Conservation (phyloP, 1,140 invertebrate genomes). For the Aphidius ervi region DNA sequence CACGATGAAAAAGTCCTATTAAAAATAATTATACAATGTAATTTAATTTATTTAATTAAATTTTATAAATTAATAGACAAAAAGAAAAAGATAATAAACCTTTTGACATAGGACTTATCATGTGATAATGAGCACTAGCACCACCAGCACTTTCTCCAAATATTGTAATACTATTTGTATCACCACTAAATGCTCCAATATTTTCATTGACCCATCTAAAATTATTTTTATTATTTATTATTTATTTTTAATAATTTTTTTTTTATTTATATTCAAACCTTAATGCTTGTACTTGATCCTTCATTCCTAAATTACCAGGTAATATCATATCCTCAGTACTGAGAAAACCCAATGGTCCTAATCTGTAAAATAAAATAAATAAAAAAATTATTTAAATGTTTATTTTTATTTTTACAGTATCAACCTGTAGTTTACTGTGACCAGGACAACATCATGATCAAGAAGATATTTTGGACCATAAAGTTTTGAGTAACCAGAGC, state of each 20-base stretch:
- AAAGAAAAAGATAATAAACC: conserved; percentile 43
- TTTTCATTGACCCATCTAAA: conserved; percentile 69
- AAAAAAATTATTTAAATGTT: background rate
- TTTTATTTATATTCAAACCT: too few species aligned
- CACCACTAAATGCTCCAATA: conserved; percentile 66
- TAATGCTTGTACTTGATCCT: conserved; percentile 69
- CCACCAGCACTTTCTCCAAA: conserved; percentile 74
- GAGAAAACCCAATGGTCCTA: conserved; percentile 66
- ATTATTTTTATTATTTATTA: too few species aligned
- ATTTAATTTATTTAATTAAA: background rate
- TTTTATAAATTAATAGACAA: background rate
- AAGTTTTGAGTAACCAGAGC: conserved; percentile 60
- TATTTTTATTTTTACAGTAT: conserved; percentile 30
- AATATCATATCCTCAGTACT: conserved; percentile 57
- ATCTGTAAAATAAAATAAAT: conserved; percentile 34
- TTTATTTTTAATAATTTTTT: too few species aligned
- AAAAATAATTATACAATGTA: background rate
- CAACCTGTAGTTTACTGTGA: conserved; percentile 74
- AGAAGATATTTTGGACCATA: conserved; percentile 72
- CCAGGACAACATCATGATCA: conserved; percentile 70
- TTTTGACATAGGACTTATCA: conserved; percentile 63
- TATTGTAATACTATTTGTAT: conserved; percentile 62
- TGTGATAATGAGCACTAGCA: conserved; percentile 63
- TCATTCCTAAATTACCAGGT: conserved; percentile 70
- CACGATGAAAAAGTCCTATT: conserved; percentile 67